These are phyloP conservation scores for Cordilura impudica DNA, from an alignment of 2,888 invertebrate genomes.

Conservation along the genomic window DNA sequence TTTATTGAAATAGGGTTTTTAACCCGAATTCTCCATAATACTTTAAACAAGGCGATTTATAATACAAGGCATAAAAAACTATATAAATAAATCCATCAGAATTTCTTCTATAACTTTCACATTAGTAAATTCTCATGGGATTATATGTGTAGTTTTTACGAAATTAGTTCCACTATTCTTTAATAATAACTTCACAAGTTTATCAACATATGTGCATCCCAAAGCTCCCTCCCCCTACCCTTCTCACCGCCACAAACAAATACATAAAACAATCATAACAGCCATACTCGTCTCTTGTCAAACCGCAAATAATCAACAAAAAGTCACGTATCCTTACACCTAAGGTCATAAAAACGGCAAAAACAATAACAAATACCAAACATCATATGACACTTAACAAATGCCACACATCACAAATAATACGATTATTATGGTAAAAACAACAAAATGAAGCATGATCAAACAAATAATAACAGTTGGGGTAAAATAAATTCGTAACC, in stretches of 20 bases:
- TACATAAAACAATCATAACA: conserved; percentile 9
- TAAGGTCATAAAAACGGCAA: conserved; percentile 56
- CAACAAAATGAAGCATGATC: conserved; percentile 37
- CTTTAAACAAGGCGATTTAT: too few species aligned
- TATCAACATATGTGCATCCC: background rate
- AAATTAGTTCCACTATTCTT: background rate
- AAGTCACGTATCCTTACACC: conserved; percentile 61
- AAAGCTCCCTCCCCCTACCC: conserved; percentile 4
- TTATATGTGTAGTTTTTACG: background rate
- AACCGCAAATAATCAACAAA: conserved; percentile 60
- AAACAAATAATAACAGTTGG: conserved; percentile 29
- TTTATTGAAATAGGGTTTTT: too few species aligned
- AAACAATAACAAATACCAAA: conserved; percentile 40
- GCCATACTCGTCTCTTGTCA: conserved; percentile 12
- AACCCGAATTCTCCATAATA: too few species aligned
- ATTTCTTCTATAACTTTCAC: too few species aligned
- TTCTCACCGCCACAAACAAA: too few species aligned
- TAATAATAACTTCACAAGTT: conserved; percentile 2
- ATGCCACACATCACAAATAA: background rate
- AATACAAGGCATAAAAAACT: too few species aligned
- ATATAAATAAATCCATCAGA: too few species aligned
- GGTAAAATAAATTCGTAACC: background rate
- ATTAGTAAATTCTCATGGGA: background rate
- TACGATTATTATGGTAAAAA: conserved; percentile 10
- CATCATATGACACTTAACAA: conserved; percentile 25